Evolutionary conservation across 2,113 vertebrate genomes (phyloP).

Genomic region (Gobius niger): DNA sequence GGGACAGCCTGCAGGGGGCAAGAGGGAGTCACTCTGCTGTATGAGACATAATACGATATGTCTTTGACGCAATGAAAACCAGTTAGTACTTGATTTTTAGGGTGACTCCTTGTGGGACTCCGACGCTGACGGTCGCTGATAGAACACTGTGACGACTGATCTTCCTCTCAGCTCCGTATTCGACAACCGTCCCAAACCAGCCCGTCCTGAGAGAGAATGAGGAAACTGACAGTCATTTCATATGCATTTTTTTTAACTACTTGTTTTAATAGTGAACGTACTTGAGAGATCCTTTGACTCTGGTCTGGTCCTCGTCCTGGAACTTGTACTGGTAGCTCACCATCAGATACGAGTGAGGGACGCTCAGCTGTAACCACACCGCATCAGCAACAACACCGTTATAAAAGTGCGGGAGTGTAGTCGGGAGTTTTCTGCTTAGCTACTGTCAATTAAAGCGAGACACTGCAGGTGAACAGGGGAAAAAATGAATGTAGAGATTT

Average conservation of each 20-base stretch:
- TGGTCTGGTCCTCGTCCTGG: constrained; percentile 96
- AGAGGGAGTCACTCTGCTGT: constrained; percentile 2
- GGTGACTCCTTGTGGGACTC: constrained; percentile 94
- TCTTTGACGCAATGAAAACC: constrained; percentile 8
- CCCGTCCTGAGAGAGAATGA: constrained; percentile 81
- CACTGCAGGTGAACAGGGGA: no score
- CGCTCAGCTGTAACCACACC: constrained; percentile 81
- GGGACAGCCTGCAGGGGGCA: constrained; percentile 79
- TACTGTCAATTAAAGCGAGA: no score
- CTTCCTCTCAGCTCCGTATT: constrained; percentile 95
- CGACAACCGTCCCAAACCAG: constrained; percentile 94
- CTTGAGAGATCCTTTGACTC: constrained; percentile 95
- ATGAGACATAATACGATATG: no score
- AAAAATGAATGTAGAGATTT: no score
- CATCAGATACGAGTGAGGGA: constrained; percentile 93
- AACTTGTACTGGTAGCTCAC: constrained; percentile 98
- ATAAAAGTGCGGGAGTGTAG: no score
- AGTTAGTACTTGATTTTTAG: constrained; percentile 92
- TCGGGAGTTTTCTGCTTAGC: no score
- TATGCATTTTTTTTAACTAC: background rate
- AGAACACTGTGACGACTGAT: constrained; percentile 94
- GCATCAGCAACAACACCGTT: background rate
- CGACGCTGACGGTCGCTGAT: constrained; percentile 90
- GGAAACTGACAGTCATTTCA: no score
- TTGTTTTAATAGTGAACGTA: constrained; percentile 57